These are phyloP conservation scores for Lagorchestes hirsutus DNA, from an alignment of 2,797 vertebrate genomes.

Conservation along the genomic window DNA sequence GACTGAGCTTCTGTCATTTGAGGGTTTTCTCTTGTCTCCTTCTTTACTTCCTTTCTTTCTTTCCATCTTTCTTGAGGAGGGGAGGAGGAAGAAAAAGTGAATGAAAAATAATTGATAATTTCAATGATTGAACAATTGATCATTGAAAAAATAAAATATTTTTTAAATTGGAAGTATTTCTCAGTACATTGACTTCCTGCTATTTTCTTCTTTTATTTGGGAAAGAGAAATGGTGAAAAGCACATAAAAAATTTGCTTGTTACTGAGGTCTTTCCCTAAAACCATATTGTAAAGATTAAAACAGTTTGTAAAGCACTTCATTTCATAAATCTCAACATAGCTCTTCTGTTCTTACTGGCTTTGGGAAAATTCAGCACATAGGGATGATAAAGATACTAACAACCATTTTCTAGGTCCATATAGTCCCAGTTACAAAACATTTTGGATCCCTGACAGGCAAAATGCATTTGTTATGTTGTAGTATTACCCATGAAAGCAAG, in stretches of 20 bases:
- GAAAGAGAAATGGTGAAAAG: background rate
- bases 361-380: background rate
- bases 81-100: too few relatives aligned
- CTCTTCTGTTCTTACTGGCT: background rate
- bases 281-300: slow-evolving; percentile 1
- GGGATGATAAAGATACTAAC: background rate
- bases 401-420: background rate
- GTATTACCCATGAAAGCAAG: background rate
- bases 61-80: too few relatives aligned
- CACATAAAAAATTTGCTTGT: background rate
- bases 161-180: too few relatives aligned
- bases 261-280: background rate
- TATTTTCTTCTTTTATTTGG: background rate
- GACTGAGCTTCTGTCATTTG: too few relatives aligned
- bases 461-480: background rate
- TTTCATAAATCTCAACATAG: background rate
- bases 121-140: too few relatives aligned
- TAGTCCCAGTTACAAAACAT: background rate
- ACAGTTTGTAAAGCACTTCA: background rate
- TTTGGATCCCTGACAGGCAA: background rate
- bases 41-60: too few relatives aligned
- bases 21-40: too few relatives aligned
- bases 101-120: too few relatives aligned
- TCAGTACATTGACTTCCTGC: too few relatives aligned
- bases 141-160: too few relatives aligned